Conservation (phyloP, 2,113 vertebrate species). For the Gila orcuttii region DNA sequence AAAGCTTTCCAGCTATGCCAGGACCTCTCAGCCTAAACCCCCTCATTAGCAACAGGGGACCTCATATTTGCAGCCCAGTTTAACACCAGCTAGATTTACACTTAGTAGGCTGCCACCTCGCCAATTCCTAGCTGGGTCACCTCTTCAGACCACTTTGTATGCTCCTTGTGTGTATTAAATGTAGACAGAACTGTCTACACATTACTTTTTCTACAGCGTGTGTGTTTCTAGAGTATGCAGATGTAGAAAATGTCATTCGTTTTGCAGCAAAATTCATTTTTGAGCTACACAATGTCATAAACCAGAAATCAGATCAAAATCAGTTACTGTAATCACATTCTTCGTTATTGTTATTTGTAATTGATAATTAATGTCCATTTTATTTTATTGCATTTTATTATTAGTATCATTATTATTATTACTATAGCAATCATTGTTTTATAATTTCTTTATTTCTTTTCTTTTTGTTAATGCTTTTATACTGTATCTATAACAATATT, state of each 20-base stretch:
- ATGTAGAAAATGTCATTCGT: no score
- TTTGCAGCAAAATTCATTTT: no score
- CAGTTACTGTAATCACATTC: no score
- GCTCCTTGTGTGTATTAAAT: constrained; percentile 59
- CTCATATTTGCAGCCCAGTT: constrained; percentile 74
- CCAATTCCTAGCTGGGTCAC: constrained; percentile 49
- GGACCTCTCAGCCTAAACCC: constrained; percentile 72
- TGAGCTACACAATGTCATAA: no score
- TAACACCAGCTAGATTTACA: constrained; percentile 75
- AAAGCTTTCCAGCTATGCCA: constrained; percentile 74
- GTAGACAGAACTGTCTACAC: constrained; percentile 51
- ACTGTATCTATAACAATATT: background rate
- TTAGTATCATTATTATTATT: no score
- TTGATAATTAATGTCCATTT: no score
- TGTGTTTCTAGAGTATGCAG: background rate
- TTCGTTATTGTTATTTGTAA: no score
- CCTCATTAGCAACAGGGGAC: constrained; percentile 78
- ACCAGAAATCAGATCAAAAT: no score
- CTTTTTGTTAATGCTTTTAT: background rate
- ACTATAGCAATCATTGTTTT: no score
- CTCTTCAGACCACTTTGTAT: constrained; percentile 52
- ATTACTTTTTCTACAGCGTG: constrained; percentile 40
- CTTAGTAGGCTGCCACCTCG: constrained; percentile 55
- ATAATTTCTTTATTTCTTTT: no score
- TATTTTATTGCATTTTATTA: no score